A percentile compares a stretch with the other conserved stretches of the same genome.
Evolutionary conservation across 2,888 invertebrate genomes (phyloP).

Genomic region (Cloeon dipterum): DNA sequence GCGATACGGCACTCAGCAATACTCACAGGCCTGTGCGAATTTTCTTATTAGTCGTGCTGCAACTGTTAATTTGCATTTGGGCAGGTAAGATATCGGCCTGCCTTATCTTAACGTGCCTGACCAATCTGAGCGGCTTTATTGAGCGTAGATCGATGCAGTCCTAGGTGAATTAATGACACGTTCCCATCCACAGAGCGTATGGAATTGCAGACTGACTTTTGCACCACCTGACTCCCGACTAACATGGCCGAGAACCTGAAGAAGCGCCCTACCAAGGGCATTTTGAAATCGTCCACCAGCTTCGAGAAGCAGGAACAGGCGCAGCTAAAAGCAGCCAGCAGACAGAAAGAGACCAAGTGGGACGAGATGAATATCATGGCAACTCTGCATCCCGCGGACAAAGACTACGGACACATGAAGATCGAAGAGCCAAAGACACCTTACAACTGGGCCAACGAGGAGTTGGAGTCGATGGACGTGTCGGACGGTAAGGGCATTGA

Average conservation of each 20-base stretch:
- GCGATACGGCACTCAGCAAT: too few species aligned
- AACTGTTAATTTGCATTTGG: too few species aligned
- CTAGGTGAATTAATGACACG: too few species aligned
- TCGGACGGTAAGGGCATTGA: constrained; percentile 30
- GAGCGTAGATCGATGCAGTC: too few species aligned
- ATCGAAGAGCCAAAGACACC: constrained; percentile 97
- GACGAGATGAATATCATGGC: constrained; percentile 98
- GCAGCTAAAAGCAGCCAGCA: constrained; percentile 14
- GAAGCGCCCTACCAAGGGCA: constrained; percentile 71
- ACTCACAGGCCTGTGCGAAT: too few species aligned
- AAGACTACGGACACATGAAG: constrained; percentile 99
- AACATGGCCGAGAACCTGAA: constrained; percentile 41
- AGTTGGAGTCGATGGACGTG: constrained; percentile 23
- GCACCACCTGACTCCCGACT: too few species aligned
- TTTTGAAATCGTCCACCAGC: constrained; percentile 78
- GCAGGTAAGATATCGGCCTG: too few species aligned
- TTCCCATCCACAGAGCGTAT: too few species aligned
- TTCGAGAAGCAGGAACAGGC: constrained; percentile 46
- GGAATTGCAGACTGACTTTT: too few species aligned
- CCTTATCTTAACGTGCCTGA: too few species aligned
- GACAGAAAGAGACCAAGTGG: constrained; percentile 48
- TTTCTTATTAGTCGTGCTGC: too few species aligned
- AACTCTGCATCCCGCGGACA: constrained; percentile 90
- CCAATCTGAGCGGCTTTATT: too few species aligned
- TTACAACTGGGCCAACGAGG: constrained; percentile 30